Percentiles rank a stretch among this genome's conserved stretches.
These are phyloP conservation scores for Drosophila saltans DNA, from an alignment of 1,140 invertebrate genomes.

Conservation along the genomic window DNA sequence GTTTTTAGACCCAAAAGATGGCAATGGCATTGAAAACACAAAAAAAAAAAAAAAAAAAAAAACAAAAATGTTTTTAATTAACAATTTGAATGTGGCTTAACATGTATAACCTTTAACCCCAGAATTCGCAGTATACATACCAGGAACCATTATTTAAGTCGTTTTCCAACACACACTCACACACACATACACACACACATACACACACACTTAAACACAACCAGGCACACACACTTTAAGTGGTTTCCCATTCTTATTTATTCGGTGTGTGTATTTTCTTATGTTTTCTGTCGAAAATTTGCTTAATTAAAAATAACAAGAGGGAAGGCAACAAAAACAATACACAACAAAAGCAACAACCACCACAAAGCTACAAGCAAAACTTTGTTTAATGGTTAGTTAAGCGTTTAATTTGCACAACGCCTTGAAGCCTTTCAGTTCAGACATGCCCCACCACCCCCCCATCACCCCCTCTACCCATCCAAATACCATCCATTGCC, in stretches of 20 bases:
- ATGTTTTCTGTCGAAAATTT: conserved; percentile 73
- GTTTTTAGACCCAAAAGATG: conserved; percentile 1
- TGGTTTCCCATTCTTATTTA: conserved; percentile 42
- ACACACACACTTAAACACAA: not conserved
- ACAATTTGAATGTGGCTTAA: conserved; percentile 57
- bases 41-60: not conserved
- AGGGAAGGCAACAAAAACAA: conserved; percentile 45
- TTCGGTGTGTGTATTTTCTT: conserved; percentile 58
- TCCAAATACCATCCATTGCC: no score
- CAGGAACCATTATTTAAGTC: conserved; percentile 13
- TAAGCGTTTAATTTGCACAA: conserved; percentile 77
- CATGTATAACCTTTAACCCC: conserved; percentile 31
- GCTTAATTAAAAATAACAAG: conserved; percentile 80
- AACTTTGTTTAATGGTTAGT: conserved; percentile 80
- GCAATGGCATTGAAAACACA: conserved; percentile 45
- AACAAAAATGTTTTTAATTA: conserved; percentile 60
- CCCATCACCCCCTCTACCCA: no score
- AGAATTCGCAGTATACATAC: conserved; percentile 17
- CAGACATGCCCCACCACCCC: not conserved
- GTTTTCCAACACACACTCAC: conserved; percentile 15
- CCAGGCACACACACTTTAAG: conserved; percentile 9
- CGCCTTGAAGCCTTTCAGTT: conserved; percentile 42
- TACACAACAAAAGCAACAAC: conserved; percentile 37
- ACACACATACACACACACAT: conserved; percentile 10
- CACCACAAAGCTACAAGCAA: conserved; percentile 76